Evolutionary conservation across 2,113 vertebrate genomes (phyloP), one percentile per base, ranked within the genome.

Genomic region (Ia io): DNA sequence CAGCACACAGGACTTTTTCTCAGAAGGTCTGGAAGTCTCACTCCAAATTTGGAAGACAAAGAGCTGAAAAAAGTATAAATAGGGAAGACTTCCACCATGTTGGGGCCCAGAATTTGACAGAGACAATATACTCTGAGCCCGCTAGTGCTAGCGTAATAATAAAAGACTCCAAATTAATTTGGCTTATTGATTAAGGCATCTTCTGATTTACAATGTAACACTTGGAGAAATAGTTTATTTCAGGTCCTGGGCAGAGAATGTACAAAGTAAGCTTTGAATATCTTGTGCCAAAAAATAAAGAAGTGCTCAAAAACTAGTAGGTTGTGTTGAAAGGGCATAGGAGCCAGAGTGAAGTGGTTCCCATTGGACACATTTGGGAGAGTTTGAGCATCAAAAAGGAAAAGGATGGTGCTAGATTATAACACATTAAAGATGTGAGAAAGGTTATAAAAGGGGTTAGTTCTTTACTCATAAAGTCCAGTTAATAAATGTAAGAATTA

Each of bases 401-500:
- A 61, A 67, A 86, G 49, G 47, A 37, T 79, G 32, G 70, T 84
- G 51, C 47, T 89, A 80, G 9, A 47, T 53, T 83, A 32, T 87
- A 82, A 87, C 42, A 90, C 37, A 90, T 61, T 87, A 88, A 95
- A 95, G 82, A 82, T 16, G 56, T 4, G 53, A 92, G 42, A 73
- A 84, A 91, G 17, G 20, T 78, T 73, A 94, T 28, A 80, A 56
- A 87, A 91, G 37, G 59, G 14, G 51, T 78, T 84, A 56, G 25
- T 28, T 56, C 42, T 89, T 90, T 79, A 90, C 40, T 79, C 22
- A 78, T 0, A 51, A 90, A 88, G 23, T 95, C 14, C 35, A 42
- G 44, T 82, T 93, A 90, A 70, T 83, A 83, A 47, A 70, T 73
- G 42, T 80, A 83, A 88, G 53, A 95, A 91, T 84, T 65, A 91